Conservation (phyloP, 2,888 invertebrate genomes). For the Blastobasis adustella region DNA sequence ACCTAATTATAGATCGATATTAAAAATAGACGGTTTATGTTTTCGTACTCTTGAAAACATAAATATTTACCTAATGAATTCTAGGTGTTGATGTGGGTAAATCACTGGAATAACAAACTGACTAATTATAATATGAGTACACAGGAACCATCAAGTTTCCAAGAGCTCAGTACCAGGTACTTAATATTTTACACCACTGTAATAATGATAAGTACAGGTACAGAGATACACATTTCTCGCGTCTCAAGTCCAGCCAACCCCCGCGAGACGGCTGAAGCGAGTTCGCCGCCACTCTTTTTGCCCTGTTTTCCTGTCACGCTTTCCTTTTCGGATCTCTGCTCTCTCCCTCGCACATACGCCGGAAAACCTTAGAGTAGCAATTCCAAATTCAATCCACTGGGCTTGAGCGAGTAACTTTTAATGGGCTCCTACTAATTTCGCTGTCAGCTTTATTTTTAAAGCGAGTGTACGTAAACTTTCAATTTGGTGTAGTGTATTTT, state of each 20-base stretch:
- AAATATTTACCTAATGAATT: too few relatives aligned
- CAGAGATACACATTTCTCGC: background rate
- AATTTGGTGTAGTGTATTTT: too few relatives aligned
- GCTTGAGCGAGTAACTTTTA: background rate
- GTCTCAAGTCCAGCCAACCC: conserved; percentile 27
- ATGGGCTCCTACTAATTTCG: background rate
- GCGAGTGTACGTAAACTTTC: too few relatives aligned
- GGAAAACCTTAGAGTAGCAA: conserved; percentile 22
- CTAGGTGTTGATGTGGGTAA: background rate
- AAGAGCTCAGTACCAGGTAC: background rate
- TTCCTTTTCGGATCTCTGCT: conserved; percentile 44
- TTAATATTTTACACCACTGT: background rate
- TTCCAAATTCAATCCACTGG: background rate
- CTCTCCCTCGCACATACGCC: conserved; percentile 28
- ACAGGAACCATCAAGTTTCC: background rate
- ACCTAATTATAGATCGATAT: background rate
- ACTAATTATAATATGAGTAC: background rate
- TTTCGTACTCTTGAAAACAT: too few relatives aligned
- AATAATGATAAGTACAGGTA: background rate
- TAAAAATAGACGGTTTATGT: background rate
- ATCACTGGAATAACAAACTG: too few relatives aligned
- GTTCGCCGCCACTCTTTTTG: conserved; percentile 51
- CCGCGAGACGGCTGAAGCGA: conserved; percentile 39
- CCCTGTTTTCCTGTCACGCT: conserved; percentile 54
- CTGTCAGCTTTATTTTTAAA: too few relatives aligned